Percentiles rank a stretch among this genome's conserved stretches.
Evolutionary conservation across 2,113 vertebrate genomes (phyloP).

Genomic region (Myrmecophaga tridactyla): DNA sequence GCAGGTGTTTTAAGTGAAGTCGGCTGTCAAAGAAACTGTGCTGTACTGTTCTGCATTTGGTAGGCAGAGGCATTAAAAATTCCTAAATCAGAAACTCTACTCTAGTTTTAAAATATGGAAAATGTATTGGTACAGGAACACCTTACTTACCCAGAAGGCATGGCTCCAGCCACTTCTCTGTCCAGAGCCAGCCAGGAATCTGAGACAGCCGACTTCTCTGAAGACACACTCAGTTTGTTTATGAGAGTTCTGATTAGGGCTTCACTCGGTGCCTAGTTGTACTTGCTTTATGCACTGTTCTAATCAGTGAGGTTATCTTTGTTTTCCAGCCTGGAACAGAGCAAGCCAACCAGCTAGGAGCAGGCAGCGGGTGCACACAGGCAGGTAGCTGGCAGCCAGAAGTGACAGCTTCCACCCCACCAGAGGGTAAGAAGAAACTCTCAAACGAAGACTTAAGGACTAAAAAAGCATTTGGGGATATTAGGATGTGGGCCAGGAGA

Average conservation of each 20-base stretch:
- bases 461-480: not conserved
- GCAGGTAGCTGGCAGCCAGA: not conserved
- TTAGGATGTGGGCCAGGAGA: not conserved
- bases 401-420: not conserved
- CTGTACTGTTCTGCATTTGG: not conserved
- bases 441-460: not conserved
- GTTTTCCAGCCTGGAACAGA: not conserved
- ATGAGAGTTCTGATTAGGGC: not conserved
- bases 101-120: not conserved
- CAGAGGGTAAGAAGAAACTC: not conserved
- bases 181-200: not conserved
- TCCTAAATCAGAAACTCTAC: not conserved
- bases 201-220: not conserved
- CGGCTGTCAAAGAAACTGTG: not conserved
- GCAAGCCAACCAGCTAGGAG: not conserved
- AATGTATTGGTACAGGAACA: not conserved
- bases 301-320: not conserved
- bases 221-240: not conserved
- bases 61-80: not conserved
- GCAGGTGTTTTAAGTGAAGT: not conserved
- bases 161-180: not conserved
- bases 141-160: not conserved
- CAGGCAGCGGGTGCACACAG: not conserved
- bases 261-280: accelerated
- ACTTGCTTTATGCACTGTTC: not conserved